Base-by-base conservation (phyloP, 2,113 vertebrate genomes). In the Planiliza haematocheilus region DNA sequence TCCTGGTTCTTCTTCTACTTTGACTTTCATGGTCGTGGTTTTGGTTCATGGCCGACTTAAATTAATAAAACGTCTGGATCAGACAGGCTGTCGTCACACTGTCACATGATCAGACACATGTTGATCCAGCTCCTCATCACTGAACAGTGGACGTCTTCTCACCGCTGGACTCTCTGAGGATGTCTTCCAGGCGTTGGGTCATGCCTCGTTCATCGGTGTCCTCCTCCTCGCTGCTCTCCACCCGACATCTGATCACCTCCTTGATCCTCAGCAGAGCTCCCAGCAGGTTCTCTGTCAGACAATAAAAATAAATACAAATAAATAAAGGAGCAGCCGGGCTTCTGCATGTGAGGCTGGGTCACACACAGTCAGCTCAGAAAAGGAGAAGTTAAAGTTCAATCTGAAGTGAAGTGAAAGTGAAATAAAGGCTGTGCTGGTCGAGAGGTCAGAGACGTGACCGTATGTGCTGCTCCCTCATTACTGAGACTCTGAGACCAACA, bases 141-240 rank as follows among this genome's bases (percentile, higher is more conserved):
- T 30, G 24, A n/a, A n/a, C 24, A 30, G 24, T 30, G 5, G 5
- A 30, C 2, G 24, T 30, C 24, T 30, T 30, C 89, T 91, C 74
- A 93, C 93, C 92, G 30, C 87, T 91, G 68, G 91, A 93, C 70
- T 93, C 88, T 34, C 86, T 85, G 12, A 94, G 89, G 64, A 93
- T 91, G 81, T 90, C 88, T 55, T 93, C 90, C 77, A 94, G 90
- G 3, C 91, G 89, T 8, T 82, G 85, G 7, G 91, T 92, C 92
- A 93, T 93, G 39, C 92, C 91, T 59, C 88, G 78, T 11, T 92
- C 85, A 2, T 89, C 85, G 0, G 52, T 21, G 62, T 90, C 86
- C 10, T 90, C 87, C 2, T 91, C 90, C 51, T 90, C 90, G 16
- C 91, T 83, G 87, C 82, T 89, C 74, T 94, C 92, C 91, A 94